Evolutionary conservation across 2,797 vertebrate species (phyloP), one percentile per base, ranked within the genome.

Genomic region (Nasua narica): DNA sequence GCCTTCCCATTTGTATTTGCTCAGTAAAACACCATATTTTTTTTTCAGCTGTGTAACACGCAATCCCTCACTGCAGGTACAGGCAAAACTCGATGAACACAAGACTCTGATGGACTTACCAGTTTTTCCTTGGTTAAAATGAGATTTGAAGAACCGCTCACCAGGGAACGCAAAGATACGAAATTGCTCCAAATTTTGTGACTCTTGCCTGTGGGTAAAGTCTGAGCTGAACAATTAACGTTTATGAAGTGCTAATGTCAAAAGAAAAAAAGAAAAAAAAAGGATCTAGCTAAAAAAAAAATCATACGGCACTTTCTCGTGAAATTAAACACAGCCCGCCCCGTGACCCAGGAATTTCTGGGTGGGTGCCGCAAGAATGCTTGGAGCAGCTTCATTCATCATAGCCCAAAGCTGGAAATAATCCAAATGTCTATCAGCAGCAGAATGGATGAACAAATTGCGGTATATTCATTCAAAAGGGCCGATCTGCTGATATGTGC

Each of bases 321-420:
- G 74, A 90, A 92, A 94, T 62, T 15, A 50, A 56, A 58, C 50
- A 50, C 56, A 40, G 13, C 11, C 4, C n/a, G 23, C 35, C 13
- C 40, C 2, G 16, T 4, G 25, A 48, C 7, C 19, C 23, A 43
- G 48, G 54, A 54, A 67, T 40, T 40, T 40, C 40, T 40, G 40
- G 40, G 13, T 40, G 56, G 32, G 7, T 2, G 4, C n/a, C 4
- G 3, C 2, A 5, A 58, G 35, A 50, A 54, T 3, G 2, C 19
- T 60, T 48, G 58, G 11, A 76, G 69, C 46, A 18, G 46, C 37
- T 54, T 70, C 15, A 9, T 29, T 60, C 83, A 3, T 13, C 19
- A 19, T 1, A 46, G 35, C 69, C 79, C 74, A n/a, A 21, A 70
- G 29, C 72, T 79, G 58, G 60, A 79, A 88, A 46, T 12, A 65